phyloP scores from a whole-genome alignment of 2,888 invertebrate species.

The Erebia ligea region DNA sequence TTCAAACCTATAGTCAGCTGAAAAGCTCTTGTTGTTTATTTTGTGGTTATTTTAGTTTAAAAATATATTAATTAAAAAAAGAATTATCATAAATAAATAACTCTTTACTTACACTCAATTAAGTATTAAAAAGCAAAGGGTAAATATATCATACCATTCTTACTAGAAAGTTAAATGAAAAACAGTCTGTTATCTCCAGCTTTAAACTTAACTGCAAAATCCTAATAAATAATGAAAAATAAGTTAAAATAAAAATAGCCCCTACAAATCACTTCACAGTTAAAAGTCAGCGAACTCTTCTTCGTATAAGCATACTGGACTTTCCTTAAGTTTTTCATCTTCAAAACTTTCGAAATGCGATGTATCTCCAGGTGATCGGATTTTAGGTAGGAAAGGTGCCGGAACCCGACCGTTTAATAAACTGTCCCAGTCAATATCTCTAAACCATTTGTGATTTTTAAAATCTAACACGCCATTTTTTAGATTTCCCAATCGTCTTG shows the following conservation, averaged over 20 bases:
- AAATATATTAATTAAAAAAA: neutral
- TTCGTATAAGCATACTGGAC: conserved; percentile 80
- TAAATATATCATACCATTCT: conserved; percentile 25
- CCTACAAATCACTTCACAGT: conserved; percentile 31
- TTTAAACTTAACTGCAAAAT: conserved; percentile 23
- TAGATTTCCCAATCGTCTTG: conserved; percentile 91
- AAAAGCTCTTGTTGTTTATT: neutral
- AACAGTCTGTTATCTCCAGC: conserved; percentile 32
- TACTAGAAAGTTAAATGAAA: conserved; percentile 39
- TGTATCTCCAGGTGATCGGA: conserved; percentile 85
- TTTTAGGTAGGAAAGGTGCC: conserved; percentile 85
- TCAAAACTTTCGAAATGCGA: conserved; percentile 88
- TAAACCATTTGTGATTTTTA: conserved; percentile 96
- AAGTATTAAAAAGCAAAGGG: conserved; percentile 3
- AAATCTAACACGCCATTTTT: conserved; percentile 95
- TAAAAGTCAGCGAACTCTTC: conserved; percentile 88
- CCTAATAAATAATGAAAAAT: conserved; percentile 13
- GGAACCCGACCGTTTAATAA: conserved; percentile 89
- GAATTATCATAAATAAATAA: conserved; percentile 1
- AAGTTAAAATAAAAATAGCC: conserved; percentile 2
- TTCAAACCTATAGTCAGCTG: conserved; percentile 5
- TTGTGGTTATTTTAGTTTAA: neutral
- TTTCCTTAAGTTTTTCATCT: conserved; percentile 75
- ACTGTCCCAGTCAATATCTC: conserved; percentile 92
- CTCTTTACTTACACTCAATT: conserved; percentile 26